Evolutionary conservation across 2,113 vertebrate genomes (phyloP).

Genomic region (Sigmodon hispidus): DNA sequence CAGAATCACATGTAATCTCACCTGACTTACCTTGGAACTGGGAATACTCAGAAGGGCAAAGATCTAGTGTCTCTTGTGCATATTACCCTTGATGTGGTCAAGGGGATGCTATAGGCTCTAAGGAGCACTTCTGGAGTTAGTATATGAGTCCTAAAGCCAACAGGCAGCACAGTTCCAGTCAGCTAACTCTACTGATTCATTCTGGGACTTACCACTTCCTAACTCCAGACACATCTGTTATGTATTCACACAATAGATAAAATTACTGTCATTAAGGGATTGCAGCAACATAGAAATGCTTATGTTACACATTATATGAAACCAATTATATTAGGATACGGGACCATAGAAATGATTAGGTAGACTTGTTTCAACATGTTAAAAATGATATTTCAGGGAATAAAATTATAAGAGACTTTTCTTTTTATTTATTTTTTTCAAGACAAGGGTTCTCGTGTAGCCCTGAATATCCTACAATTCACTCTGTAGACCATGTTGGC

Average conservation of each 20-base stretch:
- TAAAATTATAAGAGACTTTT: not conserved
- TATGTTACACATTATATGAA: not conserved
- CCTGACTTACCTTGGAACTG: not conserved
- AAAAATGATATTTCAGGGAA: not conserved
- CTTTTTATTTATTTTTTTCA: not conserved
- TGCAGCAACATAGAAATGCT: not conserved
- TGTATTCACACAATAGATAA: not conserved
- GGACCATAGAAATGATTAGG: not conserved
- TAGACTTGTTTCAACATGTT: not conserved
- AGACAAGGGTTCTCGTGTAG: constrained; percentile 61
- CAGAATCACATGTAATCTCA: not conserved
- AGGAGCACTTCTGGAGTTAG: not conserved
- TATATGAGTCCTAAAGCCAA: not conserved
- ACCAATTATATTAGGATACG: not conserved
- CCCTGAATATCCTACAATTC: not conserved
- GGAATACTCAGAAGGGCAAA: not conserved
- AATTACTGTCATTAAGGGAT: not conserved
- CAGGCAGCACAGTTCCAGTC: not conserved
- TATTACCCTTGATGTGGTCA: too few relatives aligned
- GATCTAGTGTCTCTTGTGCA: not conserved
- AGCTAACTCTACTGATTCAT: not conserved
- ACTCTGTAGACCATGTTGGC: not conserved
- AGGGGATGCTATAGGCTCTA: not conserved
- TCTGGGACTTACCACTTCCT: not conserved
- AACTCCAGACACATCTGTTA: not conserved